Base-by-base conservation (phyloP, 2,113 vertebrate genomes). In the Pao palembangensis region DNA sequence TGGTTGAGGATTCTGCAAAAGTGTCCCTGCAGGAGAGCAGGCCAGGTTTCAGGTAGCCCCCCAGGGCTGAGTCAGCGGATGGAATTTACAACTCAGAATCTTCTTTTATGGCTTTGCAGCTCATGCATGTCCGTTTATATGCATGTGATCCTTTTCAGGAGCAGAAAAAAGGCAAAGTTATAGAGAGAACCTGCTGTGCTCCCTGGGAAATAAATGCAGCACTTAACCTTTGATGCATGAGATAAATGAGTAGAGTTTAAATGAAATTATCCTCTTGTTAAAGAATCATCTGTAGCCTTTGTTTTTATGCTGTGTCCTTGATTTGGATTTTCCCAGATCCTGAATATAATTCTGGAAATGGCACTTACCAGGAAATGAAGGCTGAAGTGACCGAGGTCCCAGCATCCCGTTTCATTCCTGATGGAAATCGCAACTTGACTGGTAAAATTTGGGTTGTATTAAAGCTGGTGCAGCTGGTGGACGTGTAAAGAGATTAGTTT, bases 331-430 rank as follows among this genome's bases (percentile, higher is more conserved):
- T 51, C 4, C 4, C 23, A 91, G 87, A 86, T 21, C 71, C 81
- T 1, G 58, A 58, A 17, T 89, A 90, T 90, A 83, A 87, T 38
- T 54, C 74, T 1, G 85, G 88, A 0, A 90, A 61, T 47, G 83
- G 55, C 90, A 87, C 86, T 0, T 87, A 86, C 64, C 94, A 94
- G 82, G 95, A 98, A 83, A 81, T 96, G 87, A 95, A 94, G 79
- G 94, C 94, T 2, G 93, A 94, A 74, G 83, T 93, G 55, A 92
- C 89, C 0, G 93, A 94, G 77, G 73, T 97, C 28, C 88, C 93
- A 6, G 93, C 91, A 41, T 84, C 84, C 47, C 68, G 14, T 4
- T 89, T 93, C 34, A 65, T 91, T 67, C 83, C 87, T 56, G 89
- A 89, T 16, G 62, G n/a, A 41, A 78, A 62, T 71, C 68, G 34